phyloP scores from a whole-genome alignment of 2,113 vertebrate genomes.

The Mormoops blainvillei region DNA sequence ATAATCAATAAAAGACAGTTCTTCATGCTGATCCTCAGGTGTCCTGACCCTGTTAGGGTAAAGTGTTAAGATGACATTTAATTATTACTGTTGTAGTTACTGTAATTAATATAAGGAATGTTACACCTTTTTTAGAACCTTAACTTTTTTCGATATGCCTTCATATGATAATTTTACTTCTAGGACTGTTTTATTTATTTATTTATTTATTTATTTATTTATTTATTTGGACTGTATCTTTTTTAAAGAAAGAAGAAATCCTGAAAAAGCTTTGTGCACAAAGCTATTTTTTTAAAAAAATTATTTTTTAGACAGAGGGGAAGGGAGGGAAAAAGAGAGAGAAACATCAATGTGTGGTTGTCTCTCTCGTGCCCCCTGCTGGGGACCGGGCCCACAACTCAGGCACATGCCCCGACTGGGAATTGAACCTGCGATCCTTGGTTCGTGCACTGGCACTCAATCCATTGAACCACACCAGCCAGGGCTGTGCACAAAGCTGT shows the following conservation, averaged over 20 bases:
- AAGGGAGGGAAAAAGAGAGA: too few relatives aligned
- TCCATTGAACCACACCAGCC: too few relatives aligned
- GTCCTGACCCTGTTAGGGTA: not conserved
- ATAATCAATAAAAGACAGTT: not conserved
- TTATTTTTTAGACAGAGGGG: too few relatives aligned
- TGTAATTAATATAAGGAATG: not conserved
- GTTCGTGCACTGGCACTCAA: too few relatives aligned
- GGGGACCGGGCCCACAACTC: too few relatives aligned
- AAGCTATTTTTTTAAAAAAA: too few relatives aligned
- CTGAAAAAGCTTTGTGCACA: not conserved
- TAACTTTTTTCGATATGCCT: not conserved
- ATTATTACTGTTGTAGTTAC: not conserved
- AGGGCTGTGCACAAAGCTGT: not conserved
- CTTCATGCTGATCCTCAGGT: not conserved
- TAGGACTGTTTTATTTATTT: not conserved
- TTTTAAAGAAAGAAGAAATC: not conserved
- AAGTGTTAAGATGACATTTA: not conserved
- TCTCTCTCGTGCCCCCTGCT: too few relatives aligned
- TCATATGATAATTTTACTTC: not conserved
- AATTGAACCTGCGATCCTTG: too few relatives aligned
- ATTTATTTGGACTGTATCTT: not conserved
- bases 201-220: not conserved
- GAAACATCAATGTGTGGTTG: too few relatives aligned
- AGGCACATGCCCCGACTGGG: too few relatives aligned
- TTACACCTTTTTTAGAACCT: not conserved